Evolutionary conservation across 2,113 vertebrate species (phyloP).

Genomic region (Ancistrus triradiatus): DNA sequence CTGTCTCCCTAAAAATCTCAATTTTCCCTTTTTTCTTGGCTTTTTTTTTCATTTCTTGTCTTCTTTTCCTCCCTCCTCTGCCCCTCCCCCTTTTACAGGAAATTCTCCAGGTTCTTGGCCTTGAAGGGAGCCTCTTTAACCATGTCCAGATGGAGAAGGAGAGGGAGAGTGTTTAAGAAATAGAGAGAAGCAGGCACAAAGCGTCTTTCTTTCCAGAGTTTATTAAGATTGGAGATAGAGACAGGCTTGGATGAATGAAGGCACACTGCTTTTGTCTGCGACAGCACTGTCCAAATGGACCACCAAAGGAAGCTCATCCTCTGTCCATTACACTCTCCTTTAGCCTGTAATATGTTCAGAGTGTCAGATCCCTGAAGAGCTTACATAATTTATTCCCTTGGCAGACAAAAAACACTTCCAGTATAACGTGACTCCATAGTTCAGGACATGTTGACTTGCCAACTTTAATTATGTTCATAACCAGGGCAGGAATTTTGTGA

Average conservation of each 20-base stretch:
- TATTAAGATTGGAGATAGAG: conserved; percentile 22
- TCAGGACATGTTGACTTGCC: not conserved
- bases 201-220: conserved; percentile 25
- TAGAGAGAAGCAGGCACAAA: conserved; percentile 22
- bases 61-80: conserved; percentile 25
- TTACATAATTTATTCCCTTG: not conserved
- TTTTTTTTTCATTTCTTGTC: conserved; percentile 38
- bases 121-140: conserved; percentile 64
- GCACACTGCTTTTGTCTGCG: not conserved
- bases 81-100: conserved; percentile 53
- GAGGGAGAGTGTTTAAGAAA: conserved; percentile 4
- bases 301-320: not conserved
- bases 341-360: not conserved
- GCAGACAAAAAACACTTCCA: not conserved
- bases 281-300: not conserved
- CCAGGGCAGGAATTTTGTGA: conserved; percentile 15
- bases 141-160: conserved; percentile 62
- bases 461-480: conserved; percentile 11
- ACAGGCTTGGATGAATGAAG: conserved; percentile 4
- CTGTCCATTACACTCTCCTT: not conserved
- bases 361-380: too few species aligned
- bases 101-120: conserved; percentile 63
- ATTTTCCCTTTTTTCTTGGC: conserved; percentile 10
- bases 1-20: conserved; percentile 17
- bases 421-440: not conserved